Evolutionary conservation across 2,797 vertebrate genomes (phyloP).

Genomic region (Mustela erminea): DNA sequence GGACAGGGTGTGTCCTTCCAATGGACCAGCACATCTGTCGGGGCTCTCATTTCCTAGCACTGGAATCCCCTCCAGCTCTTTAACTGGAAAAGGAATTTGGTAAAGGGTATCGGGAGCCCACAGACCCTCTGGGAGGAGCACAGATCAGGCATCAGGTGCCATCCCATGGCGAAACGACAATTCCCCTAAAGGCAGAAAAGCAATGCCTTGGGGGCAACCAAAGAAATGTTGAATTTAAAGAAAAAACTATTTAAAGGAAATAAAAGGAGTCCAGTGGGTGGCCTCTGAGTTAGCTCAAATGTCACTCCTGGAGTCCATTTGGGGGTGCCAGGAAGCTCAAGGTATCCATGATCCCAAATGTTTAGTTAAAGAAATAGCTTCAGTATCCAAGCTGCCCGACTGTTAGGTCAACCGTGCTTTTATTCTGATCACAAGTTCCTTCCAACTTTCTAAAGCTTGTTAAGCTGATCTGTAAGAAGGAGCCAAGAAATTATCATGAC

Average conservation of each 20-base stretch:
- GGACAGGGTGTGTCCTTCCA: accelerated
- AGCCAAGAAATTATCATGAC: constrained; percentile 16
- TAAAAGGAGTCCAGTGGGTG: not conserved
- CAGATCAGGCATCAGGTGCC: not conserved
- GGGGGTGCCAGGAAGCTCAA: not conserved
- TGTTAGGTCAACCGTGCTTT: not conserved
- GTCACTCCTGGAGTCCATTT: not conserved
- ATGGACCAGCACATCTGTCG: not conserved
- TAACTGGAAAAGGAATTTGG: not conserved
- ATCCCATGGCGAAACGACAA: not conserved
- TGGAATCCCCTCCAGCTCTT: not conserved
- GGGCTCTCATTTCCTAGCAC: too few species aligned
- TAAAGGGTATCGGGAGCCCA: not conserved
- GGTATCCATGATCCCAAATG: constrained; percentile 41
- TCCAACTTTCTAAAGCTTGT: not conserved
- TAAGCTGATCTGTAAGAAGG: constrained; percentile 33
- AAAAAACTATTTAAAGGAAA: not conserved
- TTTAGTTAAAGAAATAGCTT: constrained; percentile 39
- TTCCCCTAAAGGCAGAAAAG: not conserved
- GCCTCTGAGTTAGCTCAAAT: not conserved
- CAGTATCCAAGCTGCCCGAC: not conserved
- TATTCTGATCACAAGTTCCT: constrained; percentile 54
- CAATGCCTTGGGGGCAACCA: not conserved
- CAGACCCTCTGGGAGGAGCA: not conserved
- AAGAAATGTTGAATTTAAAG: constrained; percentile 7